Evolutionary conservation across 2,113 vertebrate species (phyloP), one percentile per base, ranked within the genome.

Genomic region (Nesogale talazaci): DNA sequence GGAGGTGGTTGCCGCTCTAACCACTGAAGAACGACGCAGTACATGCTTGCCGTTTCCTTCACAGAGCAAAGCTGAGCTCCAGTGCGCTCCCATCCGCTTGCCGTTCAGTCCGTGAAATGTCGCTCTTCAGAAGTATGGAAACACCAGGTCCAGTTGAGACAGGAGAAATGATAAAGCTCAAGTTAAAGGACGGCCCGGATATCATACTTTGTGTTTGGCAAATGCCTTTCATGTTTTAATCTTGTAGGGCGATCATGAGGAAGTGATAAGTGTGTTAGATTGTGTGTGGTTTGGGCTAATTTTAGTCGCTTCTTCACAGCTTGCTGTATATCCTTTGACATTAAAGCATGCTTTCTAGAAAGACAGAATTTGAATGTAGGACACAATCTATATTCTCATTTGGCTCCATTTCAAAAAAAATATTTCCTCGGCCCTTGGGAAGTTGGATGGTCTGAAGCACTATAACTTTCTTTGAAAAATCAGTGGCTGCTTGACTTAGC

Each of bases 221-320:
- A 89, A 77, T 78, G 79, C 38, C 34, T 94, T 88, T 84, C 42
- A 36, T 90, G 83, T 92, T 94, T 88, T 72, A 80, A 83, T 93
- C 93, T 95, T 95, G 92, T 94, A 96, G 92, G 88, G 63, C 90
- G 94, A 93, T 93, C 89, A 57, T 88, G 90, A 96, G 95, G 95
- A 97, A 91, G 76, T 88, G 95, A 94, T 95, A 95, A 94, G 94
- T 88, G 10, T 94, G 93, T 88, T 92, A 92, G 92, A 79, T 90
- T 96, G 92, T 95, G 95, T 96, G 94, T 94, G 95, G 95, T 94
- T 94, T 96, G 90, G 94, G 95, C 93, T 97, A 93, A 96, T 97
- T 97, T 97, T 97, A 97, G 96, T 87, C 88, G 95, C 12, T 72
- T 94, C 59, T 92, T 95, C 95, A 94, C 92, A 88, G 88, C 89